Base-by-base conservation (phyloP, 2,113 vertebrate genomes). In the Diphyllodes magnificus region DNA sequence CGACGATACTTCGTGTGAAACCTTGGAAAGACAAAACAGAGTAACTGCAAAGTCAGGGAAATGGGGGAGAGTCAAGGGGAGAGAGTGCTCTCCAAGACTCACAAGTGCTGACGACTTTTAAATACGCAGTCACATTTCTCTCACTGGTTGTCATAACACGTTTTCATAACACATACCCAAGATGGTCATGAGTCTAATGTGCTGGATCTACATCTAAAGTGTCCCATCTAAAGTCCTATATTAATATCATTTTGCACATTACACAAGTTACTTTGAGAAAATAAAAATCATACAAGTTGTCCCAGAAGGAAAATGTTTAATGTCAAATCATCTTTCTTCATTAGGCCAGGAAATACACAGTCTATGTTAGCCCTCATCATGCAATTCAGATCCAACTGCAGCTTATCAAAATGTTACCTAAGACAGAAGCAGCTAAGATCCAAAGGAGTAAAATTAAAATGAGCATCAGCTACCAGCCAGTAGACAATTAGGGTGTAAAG, bases 1-100 rank as follows among this genome's bases (percentile, higher is more conserved):
- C 99, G 23, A 99, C 99, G 0, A 99, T 96, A 80, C 98, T 99
- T 87, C 99, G 98, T 5, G 99, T 99, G 96, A 99, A 99, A 97
- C 99, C 99, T 98, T 97, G 82, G 53, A 18, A 63, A 84, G 63
- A 85, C 71, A 90, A 66, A 95, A 86, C 53, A 88, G 65, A 92
- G n/a, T 8, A 27, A 81, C 60, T 78, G 66, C 66, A 44, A 42
- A 76, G 65, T 45, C 84, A 54, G 75, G 64, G 76, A 66, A 90
- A 37, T 4, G 33, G 19, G 18, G 11, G 15, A 3, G 19, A 82
- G 42, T 9, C 85, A 69, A 66, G 31, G 59, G 42, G 25, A 40
- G 7, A 71, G 13, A 80, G 35, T 4, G 13, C 44, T 75, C 35
- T 75, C 75, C 68, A 37, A 70, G 40, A 47, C 45, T 80, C 37